Evolutionary conservation across 2,113 vertebrate genomes (phyloP).

Genomic region (Cyanoliseus patagonus): DNA sequence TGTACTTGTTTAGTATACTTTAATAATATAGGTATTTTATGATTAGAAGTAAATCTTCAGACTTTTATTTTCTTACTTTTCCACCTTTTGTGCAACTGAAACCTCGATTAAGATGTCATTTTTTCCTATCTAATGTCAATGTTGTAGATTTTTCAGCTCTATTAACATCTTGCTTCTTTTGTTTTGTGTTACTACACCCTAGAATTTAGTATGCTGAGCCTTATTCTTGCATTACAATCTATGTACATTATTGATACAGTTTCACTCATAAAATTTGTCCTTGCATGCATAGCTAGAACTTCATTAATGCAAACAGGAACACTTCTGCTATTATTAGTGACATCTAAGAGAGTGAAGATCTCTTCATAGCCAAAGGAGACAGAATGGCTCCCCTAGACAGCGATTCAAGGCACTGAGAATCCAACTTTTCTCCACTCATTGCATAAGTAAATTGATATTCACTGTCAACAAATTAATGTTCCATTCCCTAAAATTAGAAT

Average conservation of each 20-base stretch:
- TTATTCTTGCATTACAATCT: neutral
- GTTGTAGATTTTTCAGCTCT: neutral
- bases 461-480: neutral
- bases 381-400: neutral
- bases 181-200: neutral
- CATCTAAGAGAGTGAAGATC: neutral
- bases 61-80: neutral
- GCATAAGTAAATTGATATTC: neutral
- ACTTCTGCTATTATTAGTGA: neutral
- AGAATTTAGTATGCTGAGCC: neutral
- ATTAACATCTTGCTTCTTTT: neutral
- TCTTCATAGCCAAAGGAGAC: neutral
- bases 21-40: neutral
- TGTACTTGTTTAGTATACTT: neutral
- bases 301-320: neutral
- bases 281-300: neutral
- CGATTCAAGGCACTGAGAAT: neutral
- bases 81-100: neutral
- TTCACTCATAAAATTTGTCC: neutral
- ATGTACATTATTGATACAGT: neutral
- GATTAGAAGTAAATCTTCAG: neutral
- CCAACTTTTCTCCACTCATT: neutral
- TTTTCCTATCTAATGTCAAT: neutral
- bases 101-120: neutral
- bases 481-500: neutral